Percentiles rank a stretch among this genome's conserved stretches.
phyloP scores from a whole-genome alignment of 2,888 invertebrate species.

The Drosophila bunnanda region DNA sequence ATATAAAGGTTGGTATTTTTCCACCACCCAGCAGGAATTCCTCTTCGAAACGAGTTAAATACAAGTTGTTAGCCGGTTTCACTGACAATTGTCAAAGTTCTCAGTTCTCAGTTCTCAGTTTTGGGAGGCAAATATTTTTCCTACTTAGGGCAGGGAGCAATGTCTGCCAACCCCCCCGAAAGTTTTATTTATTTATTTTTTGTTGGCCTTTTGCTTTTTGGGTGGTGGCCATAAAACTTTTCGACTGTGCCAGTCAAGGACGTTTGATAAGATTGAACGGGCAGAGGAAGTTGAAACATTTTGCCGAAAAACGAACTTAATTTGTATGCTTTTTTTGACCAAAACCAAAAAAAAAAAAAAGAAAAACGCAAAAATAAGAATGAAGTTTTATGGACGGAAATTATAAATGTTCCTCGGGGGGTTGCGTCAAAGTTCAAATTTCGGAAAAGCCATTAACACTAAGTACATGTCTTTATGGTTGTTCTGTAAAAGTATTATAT shows the following conservation, averaged over 20 bases:
- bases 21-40: constrained; percentile 35
- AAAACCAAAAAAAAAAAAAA: no score
- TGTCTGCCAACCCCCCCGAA: background rate
- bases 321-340: constrained; percentile 20
- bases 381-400: constrained; percentile 30
- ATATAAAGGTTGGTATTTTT: constrained; percentile 49
- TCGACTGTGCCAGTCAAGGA: constrained; percentile 50
- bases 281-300: constrained; percentile 21
- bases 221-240: constrained; percentile 35
- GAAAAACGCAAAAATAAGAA: background rate
- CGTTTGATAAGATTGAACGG: constrained; percentile 63
- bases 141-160: background rate
- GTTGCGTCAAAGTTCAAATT: constrained; percentile 2
- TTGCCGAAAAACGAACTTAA: constrained; percentile 12
- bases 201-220: constrained; percentile 45
- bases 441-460: background rate
- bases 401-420: constrained; percentile 16
- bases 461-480: constrained; percentile 6
- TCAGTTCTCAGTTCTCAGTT: constrained; percentile 12
- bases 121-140: constrained; percentile 8
- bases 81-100: constrained; percentile 13
- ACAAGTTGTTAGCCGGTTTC: constrained; percentile 6
- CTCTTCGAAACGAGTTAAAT: constrained; percentile 21
- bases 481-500: background rate
- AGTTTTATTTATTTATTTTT: constrained; percentile 15